Evolutionary conservation across 2,113 vertebrate species (phyloP).

Genomic region (Microcebus tavaratra): DNA sequence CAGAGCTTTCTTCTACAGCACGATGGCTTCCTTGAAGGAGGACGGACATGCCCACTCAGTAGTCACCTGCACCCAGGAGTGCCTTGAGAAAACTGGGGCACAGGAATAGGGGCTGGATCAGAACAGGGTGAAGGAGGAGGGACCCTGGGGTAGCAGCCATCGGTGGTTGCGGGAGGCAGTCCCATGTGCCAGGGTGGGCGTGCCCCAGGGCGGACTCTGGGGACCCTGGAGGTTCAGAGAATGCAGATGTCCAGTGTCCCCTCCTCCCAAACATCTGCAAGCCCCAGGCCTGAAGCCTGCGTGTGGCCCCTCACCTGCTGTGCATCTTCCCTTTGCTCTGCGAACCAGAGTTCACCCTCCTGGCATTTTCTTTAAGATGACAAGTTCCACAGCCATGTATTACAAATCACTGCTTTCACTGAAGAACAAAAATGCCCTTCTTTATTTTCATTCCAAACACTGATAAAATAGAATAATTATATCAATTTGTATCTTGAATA

Average conservation of each 20-base stretch:
- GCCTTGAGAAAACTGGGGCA: not conserved
- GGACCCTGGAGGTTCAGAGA: not conserved
- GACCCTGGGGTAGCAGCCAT: not conserved
- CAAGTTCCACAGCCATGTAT: not conserved
- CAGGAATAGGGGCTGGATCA: not conserved
- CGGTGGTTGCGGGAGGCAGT: too few species aligned
- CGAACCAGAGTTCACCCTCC: not conserved
- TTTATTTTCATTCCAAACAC: not conserved
- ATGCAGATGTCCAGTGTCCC: too few species aligned
- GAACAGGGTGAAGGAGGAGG: not conserved
- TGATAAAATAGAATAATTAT: not conserved
- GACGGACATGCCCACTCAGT: too few species aligned
- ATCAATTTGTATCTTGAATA: not conserved
- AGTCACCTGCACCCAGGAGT: not conserved
- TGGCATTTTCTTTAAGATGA: not conserved
- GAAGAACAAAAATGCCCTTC: not conserved
- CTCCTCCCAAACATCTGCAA: not conserved
- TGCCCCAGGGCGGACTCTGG: too few species aligned
- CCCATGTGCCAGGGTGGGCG: fast-evolving
- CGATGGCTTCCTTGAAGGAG: not conserved
- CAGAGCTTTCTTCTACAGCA: not conserved
- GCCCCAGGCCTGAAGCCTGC: not conserved
- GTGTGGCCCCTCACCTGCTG: not conserved
- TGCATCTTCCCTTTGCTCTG: not conserved
- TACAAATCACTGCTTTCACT: not conserved